These are phyloP conservation scores for Petrocephalus schoutedeni DNA, from an alignment of 2,797 vertebrate species.

Conservation along the genomic window DNA sequence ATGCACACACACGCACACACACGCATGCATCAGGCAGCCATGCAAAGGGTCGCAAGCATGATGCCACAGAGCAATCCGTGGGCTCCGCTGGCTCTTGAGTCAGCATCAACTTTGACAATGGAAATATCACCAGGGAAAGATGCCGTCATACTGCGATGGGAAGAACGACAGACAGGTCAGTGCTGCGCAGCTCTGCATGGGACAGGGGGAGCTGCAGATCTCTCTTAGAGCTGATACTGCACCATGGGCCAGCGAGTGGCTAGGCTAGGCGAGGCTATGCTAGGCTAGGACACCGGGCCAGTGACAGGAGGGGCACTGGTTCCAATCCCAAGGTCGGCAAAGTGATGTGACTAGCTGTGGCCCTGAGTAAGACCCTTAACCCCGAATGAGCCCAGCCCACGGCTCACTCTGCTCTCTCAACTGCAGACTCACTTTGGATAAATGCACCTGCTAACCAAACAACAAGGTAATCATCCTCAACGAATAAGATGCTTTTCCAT, in stretches of 20 bases:
- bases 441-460: not conserved
- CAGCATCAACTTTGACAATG: conserved; percentile 32
- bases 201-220: not conserved
- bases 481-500: not conserved
- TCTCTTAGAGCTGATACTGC: not conserved
- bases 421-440: not conserved
- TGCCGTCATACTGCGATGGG: conserved; percentile 31
- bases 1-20: conserved; percentile 84
- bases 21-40: conserved; percentile 69
- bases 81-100: conserved; percentile 42
- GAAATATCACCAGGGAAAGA: conserved; percentile 48
- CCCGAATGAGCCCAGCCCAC: not conserved
- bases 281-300: not conserved
- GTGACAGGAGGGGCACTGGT: not conserved
- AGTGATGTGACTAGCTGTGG: not conserved
- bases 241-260: not conserved
- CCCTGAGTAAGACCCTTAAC: not conserved
- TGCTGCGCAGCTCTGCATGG: not conserved
- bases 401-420: not conserved
- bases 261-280: not conserved
- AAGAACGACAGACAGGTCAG: conserved; percentile 47
- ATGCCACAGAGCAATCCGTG: conserved; percentile 45
- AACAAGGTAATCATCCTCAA: not conserved
- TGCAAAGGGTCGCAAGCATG: conserved; percentile 25
- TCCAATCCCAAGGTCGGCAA: not conserved